These are phyloP conservation scores for Idaea aversata DNA, from an alignment of 2,888 invertebrate species.

Conservation along the genomic window DNA sequence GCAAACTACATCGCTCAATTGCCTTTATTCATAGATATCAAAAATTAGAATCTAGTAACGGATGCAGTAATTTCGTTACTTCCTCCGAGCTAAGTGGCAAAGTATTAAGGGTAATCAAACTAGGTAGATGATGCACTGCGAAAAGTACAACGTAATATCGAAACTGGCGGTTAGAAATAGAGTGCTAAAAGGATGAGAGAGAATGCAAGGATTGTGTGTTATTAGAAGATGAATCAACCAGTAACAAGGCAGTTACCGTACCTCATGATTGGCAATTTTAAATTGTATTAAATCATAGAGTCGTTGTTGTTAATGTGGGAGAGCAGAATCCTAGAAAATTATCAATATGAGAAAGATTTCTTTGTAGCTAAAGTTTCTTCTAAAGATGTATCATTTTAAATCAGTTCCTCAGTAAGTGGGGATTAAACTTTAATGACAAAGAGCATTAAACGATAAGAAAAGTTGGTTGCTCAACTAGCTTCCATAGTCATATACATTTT, in stretches of 20 bases:
- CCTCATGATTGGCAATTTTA: not conserved
- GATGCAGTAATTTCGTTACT: constrained; percentile 63
- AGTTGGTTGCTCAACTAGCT: too few species aligned
- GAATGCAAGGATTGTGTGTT: constrained; percentile 6
- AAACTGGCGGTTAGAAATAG: not conserved
- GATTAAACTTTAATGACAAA: too few species aligned
- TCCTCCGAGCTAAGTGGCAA: constrained; percentile 45
- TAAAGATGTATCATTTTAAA: too few species aligned
- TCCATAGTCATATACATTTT: too few species aligned
- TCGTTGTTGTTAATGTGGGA: not conserved
- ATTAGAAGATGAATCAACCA: constrained; percentile 7
- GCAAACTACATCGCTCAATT: constrained; percentile 12
- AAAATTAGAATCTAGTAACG: constrained; percentile 53
- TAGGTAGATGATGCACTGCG: constrained; percentile 42
- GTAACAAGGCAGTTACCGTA: not conserved
- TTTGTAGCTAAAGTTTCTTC: too few species aligned
- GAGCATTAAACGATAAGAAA: too few species aligned
- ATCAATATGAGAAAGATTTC: too few species aligned
- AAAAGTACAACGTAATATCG: constrained; percentile 44
- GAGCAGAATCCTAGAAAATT: not conserved
- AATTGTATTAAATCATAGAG: not conserved
- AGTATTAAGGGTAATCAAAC: constrained; percentile 56
- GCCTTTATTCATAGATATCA: constrained; percentile 29
- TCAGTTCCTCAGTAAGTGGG: too few species aligned
- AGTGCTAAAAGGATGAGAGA: constrained; percentile 3